Evolutionary conservation across 2,888 invertebrate species (phyloP).

Genomic region (Rotaria sp.): DNA sequence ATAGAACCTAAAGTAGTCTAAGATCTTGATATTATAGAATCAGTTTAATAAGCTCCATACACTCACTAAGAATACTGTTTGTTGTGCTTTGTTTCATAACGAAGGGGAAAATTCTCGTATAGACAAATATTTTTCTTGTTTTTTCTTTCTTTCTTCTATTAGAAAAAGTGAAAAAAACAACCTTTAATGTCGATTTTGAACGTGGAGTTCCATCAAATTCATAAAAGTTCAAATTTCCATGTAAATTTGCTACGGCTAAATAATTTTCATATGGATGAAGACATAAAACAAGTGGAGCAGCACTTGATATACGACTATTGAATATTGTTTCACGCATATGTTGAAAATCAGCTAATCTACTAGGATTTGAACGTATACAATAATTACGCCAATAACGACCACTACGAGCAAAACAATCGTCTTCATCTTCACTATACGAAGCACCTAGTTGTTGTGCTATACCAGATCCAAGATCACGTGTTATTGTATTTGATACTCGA

Average conservation of each 20-base stretch:
- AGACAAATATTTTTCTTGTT: too few species aligned
- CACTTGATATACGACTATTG: not conserved
- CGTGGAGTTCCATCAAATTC: not conserved
- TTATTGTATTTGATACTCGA: not conserved
- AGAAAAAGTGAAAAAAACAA: too few species aligned
- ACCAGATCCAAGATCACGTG: not conserved
- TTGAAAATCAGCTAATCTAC: constrained; percentile 28
- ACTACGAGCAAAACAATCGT: constrained; percentile 13
- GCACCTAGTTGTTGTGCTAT: constrained; percentile 1
- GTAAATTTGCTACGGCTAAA: not conserved
- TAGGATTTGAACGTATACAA: not conserved
- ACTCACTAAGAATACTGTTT: too few species aligned
- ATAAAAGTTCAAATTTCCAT: not conserved
- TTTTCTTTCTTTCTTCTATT: not conserved
- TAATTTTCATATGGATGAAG: constrained; percentile 21
- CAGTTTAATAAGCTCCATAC: too few species aligned
- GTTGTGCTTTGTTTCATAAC: too few species aligned
- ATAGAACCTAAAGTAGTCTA: too few species aligned
- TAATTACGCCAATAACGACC: constrained; percentile 13
- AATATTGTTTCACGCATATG: constrained; percentile 9
- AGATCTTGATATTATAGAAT: too few species aligned
- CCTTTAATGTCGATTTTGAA: not conserved
- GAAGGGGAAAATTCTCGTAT: too few species aligned
- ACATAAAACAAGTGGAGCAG: not conserved
- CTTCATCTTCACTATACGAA: not conserved